phyloP scores from a whole-genome alignment of 2,797 vertebrate genomes.

The Melanogrammus aeglefinus region DNA sequence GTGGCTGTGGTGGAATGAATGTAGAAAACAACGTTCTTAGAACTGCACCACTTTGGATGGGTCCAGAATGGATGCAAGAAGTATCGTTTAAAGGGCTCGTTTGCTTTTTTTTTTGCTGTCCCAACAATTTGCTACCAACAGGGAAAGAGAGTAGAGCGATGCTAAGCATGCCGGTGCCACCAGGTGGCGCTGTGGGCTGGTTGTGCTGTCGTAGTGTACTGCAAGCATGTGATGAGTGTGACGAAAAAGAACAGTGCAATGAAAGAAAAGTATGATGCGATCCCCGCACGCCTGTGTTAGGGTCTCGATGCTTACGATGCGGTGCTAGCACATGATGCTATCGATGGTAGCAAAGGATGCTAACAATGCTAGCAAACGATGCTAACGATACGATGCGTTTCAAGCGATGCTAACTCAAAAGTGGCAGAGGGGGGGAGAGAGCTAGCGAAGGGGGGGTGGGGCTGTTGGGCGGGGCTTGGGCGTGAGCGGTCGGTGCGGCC shows the following conservation, averaged over 20 bases:
- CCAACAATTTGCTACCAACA: conserved; percentile 15
- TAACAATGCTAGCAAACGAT: not conserved
- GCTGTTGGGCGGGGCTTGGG: conserved; percentile 28
- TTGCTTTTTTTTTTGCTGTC: conserved; percentile 52
- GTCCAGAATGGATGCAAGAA: conserved; percentile 55
- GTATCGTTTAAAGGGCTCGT: conserved; percentile 70
- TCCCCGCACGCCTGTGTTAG: not conserved
- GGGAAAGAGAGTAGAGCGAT: conserved; percentile 11
- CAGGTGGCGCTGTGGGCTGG: conserved; percentile 43
- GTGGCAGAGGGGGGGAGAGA: not conserved
- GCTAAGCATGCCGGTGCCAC: conserved; percentile 36
- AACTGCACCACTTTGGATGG: conserved; percentile 36
- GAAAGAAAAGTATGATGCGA: not conserved
- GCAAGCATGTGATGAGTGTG: conserved; percentile 19
- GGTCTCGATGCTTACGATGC: not conserved
- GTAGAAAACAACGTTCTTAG: conserved; percentile 58
- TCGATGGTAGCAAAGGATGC: not conserved
- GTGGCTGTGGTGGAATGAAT: conserved; percentile 64
- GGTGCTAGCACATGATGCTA: not conserved
- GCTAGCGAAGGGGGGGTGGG: not conserved
- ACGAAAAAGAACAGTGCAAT: conserved; percentile 39
- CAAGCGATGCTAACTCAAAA: not conserved
- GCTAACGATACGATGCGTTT: not conserved
- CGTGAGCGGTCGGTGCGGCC: conserved; percentile 3
- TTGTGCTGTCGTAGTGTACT: conserved; percentile 29